Base-by-base conservation (phyloP, 2,797 vertebrate genomes). In the Calcarius lapponicus region DNA sequence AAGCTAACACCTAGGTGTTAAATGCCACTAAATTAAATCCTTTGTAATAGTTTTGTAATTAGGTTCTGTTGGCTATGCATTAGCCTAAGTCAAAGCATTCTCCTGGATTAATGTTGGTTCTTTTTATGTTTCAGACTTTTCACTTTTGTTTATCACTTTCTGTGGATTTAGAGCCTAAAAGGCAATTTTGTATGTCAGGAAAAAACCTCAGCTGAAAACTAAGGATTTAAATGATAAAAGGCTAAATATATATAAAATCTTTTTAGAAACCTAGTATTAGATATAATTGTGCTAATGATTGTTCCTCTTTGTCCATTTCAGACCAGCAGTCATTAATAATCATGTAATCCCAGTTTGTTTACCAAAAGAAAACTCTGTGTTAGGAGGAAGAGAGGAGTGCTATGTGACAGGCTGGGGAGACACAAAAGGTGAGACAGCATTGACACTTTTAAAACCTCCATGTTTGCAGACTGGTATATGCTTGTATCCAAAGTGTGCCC, bases 401-500 rank as follows among this genome's bases (percentile, higher is more conserved):
- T 99, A 98, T 32, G 98, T 99, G 67, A 99, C 99, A 0, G 99
- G 99, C 79, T 99, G 99, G 99, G 99, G 99, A 7, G 99, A 99
- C 2, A 99, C 99, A 85, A 95, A 97, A 98, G 98, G 99, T 99
- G 70, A 97, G 97, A 43, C 2, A 21, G 7, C 3, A 5, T 34
- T 66, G 38, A n/a, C 6, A 25, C 11, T 28, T 20, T 28, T 57
- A 11, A 32, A 36, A 74, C 16, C 4, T 60, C 42, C 47, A 7
- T 51, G 22, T 65, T 50, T 69, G 38, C n/a, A 86, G 47, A 50
- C 29, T 64, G 40, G 3, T 73, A 22, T 25, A 51, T 36, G 26
- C 14, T 48, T 58, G 18, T 45, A 60, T 31, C 40, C 28, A 69
- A 84, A 60, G 16, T 11, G 16, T 47, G 9, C 32, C 57, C 18